A percentile compares a stretch with the other conserved stretches of the same genome.
Conservation (phyloP, 2,113 vertebrate genomes). For the Pseudonaja textilis region DNA sequence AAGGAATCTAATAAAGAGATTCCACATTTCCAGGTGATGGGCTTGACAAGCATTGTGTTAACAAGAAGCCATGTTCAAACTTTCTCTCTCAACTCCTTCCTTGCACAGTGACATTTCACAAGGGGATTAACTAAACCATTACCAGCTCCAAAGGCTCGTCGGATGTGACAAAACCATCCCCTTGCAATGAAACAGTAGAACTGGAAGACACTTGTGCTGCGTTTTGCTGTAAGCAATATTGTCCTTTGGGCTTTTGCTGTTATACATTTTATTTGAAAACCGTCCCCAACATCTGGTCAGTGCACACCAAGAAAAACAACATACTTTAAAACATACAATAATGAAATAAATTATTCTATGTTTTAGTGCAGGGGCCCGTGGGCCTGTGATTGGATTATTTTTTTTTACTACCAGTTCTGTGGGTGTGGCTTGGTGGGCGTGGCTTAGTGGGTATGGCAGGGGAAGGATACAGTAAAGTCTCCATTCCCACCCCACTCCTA, state of each 20-base stretch:
- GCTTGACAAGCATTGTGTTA: conserved; percentile 77
- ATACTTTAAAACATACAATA: not conserved
- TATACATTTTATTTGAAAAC: not conserved
- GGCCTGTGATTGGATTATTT: no score
- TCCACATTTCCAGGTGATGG: conserved; percentile 70
- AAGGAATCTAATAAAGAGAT: conserved; percentile 80
- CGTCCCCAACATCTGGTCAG: not conserved
- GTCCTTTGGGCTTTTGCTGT: not conserved
- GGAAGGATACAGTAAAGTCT: no score
- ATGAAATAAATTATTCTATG: not conserved
- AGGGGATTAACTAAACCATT: conserved; percentile 28
- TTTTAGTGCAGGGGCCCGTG: not conserved
- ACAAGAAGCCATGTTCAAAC: conserved; percentile 59
- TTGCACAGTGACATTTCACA: conserved; percentile 32
- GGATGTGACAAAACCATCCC: conserved; percentile 10
- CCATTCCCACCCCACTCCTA: no score
- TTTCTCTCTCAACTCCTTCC: conserved; percentile 35
- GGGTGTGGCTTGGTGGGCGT: no score
- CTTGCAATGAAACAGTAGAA: fast-evolving
- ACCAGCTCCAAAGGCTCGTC: not conserved
- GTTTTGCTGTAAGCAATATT: conserved; percentile 7
- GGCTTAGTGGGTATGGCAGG: no score
- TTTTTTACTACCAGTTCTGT: no score
- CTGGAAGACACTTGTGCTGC: not conserved
- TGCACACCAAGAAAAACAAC: not conserved